Percentiles rank a stretch among this genome's conserved stretches.
Evolutionary conservation across 1,140 invertebrate genomes (phyloP).

Genomic region (Drosophila lini): DNA sequence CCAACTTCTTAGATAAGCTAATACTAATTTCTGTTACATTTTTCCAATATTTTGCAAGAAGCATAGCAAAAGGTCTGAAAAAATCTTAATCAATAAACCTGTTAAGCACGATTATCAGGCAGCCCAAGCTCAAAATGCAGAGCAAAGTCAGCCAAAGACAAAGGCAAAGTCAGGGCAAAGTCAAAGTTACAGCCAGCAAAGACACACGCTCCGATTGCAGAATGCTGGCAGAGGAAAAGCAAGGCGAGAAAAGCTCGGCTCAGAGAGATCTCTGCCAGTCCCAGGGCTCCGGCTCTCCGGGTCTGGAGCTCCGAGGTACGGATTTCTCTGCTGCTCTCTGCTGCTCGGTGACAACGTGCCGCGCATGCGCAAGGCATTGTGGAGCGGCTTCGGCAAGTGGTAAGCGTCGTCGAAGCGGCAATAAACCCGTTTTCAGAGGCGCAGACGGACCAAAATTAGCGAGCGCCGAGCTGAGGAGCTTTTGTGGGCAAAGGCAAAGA

Average conservation of each 20-base stretch:
- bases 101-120: slow-evolving; percentile 59
- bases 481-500: slow-evolving; percentile 29
- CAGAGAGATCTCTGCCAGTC: slow-evolving; percentile 10
- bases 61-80: slow-evolving; percentile 42
- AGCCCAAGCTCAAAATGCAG: slow-evolving; percentile 28
- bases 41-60: slow-evolving; percentile 64
- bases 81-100: slow-evolving; percentile 69
- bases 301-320: slow-evolving; percentile 1
- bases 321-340: slow-evolving; percentile 8
- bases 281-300: neutral
- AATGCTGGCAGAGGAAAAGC: slow-evolving; percentile 60
- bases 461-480: slow-evolving; percentile 57
- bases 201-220: slow-evolving; percentile 54
- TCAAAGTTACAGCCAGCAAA: slow-evolving; percentile 24
- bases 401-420: slow-evolving; percentile 55
- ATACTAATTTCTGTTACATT: slow-evolving; percentile 35
- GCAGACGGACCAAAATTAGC: slow-evolving; percentile 70
- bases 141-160: slow-evolving; percentile 33
- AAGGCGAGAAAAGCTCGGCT: slow-evolving; percentile 34
- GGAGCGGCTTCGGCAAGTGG: slow-evolving; percentile 18
- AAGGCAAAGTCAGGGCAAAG: slow-evolving; percentile 14
- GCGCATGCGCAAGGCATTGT: slow-evolving; percentile 67
- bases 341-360: slow-evolving; percentile 32
- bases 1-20: slow-evolving; percentile 14
- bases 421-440: slow-evolving; percentile 67